These are phyloP conservation scores for Pomacea maculata DNA, from an alignment of 1,140 invertebrate species.

Conservation along the genomic window DNA sequence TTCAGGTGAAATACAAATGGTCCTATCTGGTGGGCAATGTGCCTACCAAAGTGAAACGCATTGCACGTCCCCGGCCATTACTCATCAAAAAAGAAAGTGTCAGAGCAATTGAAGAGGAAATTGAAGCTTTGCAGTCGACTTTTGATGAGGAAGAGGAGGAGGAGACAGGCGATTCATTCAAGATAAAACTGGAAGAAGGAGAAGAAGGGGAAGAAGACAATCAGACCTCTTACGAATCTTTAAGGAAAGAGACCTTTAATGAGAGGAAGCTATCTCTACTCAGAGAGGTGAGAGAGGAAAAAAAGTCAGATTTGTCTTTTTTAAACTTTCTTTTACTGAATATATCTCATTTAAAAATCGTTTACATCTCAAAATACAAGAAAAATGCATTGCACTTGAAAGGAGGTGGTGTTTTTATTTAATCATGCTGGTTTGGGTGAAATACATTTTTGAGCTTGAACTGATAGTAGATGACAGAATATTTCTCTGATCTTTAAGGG, in stretches of 20 bases:
- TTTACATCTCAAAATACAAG: neutral
- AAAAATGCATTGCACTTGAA: neutral
- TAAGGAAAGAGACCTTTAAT: neutral
- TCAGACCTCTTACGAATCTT: neutral
- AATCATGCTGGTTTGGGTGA: neutral
- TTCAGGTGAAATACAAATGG: constrained; percentile 54
- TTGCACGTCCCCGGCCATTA: neutral
- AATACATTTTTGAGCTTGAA: neutral
- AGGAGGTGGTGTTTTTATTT: neutral
- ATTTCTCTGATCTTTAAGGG: constrained; percentile 16
- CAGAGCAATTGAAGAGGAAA: constrained; percentile 10
- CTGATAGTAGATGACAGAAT: too few relatives aligned
- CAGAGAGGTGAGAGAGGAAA: constrained; percentile 4
- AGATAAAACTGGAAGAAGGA: constrained; percentile 29
- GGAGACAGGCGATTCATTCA: constrained; percentile 10
- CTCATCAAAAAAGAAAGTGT: neutral
- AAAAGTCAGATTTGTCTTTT: too few relatives aligned
- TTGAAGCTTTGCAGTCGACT: constrained; percentile 27
- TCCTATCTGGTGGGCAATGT: constrained; percentile 63
- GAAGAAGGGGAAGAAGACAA: constrained; percentile 18
- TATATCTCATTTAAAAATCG: neutral
- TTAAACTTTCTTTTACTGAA: neutral
- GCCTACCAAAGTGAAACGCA: constrained; percentile 41
- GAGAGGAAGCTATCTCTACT: neutral
- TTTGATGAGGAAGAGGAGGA: constrained; percentile 32